Base-by-base conservation (phyloP, 2,113 vertebrate genomes). In the Anolis carolinensis region DNA sequence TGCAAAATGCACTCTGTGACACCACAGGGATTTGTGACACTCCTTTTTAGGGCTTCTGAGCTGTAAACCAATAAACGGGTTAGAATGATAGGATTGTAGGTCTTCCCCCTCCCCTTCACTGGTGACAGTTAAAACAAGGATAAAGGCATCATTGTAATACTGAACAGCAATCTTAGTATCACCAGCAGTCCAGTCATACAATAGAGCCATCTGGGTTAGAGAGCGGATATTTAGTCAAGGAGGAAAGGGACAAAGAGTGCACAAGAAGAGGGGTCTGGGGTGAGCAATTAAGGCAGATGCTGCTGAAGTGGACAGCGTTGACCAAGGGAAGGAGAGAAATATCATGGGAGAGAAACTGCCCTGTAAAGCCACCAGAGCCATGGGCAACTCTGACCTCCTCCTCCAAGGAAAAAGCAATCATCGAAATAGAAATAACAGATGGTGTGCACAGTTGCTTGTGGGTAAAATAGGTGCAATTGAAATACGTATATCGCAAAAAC, bases 31-130 rank as follows among this genome's bases (percentile, higher is more conserved):
- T 89, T 90, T 87, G 89, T 79, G 91, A 70, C 84, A 83, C 81
- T 93, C 77, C 72, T 59, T 84, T 20, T 68, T 86, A 93, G 79
- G 91, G 86, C 77, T 91, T 83, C 71, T 80, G 63, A 89, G 90
- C 55, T 1, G 84, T 87, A 94, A 90, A 89, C 89, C 88, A 94
- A 91, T 92, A 93, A 93, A 91, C 89, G 87, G 88, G 92, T 94
- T 94, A 89, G 83, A 87, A 59, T 63, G 67, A 82, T 82, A n/a
- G 83, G 34, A 50, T 30, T 68, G 9, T 55, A 85, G 44, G 90
- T 91, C 71, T 21, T 7, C 36, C 32, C 34, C 71, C 20, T 34
- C 34, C 34, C 5, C 7, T 30, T 80, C n/a, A 36, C 70, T 30
- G 70, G 34, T 78, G 84, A 79, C 81, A 2, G 8, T 25, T 87